These are phyloP conservation scores for Megalopta genalis DNA, from an alignment of 1,140 invertebrate genomes.

Conservation along the genomic window DNA sequence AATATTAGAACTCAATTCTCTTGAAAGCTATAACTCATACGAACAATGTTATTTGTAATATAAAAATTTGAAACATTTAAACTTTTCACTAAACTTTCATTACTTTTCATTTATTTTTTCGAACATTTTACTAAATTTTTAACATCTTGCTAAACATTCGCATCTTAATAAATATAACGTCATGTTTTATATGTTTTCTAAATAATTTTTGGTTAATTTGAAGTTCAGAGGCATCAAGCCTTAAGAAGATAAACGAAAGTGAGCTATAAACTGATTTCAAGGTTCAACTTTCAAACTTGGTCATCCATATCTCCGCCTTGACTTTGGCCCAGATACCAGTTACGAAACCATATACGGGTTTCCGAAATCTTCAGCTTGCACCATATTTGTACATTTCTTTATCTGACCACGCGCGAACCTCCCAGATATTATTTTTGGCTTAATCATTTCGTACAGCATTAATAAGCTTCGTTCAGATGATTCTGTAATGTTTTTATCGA, in stretches of 20 bases:
- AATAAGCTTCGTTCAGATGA: not conserved
- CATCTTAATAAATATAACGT: too few relatives aligned
- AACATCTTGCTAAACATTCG: too few relatives aligned
- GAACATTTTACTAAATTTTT: too few relatives aligned
- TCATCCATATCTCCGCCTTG: not conserved
- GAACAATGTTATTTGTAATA: too few relatives aligned
- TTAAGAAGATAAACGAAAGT: conserved; percentile 6
- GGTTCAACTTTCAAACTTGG: not conserved
- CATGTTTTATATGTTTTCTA: not conserved
- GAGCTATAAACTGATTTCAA: not conserved
- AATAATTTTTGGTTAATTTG: not conserved
- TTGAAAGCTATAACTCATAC: too few relatives aligned
- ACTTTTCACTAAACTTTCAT: too few relatives aligned
- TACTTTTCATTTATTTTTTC: too few relatives aligned
- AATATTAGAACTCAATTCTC: too few relatives aligned
- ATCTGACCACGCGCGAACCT: not conserved
- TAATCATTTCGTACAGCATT: not conserved
- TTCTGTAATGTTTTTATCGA: too few relatives aligned
- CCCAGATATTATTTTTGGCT: not conserved
- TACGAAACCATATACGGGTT: not conserved
- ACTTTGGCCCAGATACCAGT: not conserved
- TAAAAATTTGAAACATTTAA: too few relatives aligned
- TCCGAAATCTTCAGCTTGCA: not conserved
- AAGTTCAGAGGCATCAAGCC: not conserved
- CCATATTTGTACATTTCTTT: not conserved